Evolutionary conservation across 2,113 vertebrate genomes (phyloP), one percentile per base, ranked within the genome.

Genomic region (Acrocephalus arundinaceus): DNA sequence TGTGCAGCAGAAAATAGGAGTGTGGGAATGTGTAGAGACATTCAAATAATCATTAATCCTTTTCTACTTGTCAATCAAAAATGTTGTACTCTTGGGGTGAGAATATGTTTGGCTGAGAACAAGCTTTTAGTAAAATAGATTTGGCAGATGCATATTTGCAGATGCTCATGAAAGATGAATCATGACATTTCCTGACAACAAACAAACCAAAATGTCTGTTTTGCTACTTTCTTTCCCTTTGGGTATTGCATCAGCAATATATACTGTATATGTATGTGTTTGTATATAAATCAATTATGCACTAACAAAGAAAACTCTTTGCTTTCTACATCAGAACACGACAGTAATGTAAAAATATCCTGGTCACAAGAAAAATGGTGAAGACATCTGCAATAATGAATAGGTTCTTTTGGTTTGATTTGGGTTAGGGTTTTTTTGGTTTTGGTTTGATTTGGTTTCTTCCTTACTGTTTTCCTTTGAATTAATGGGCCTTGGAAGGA

Each of bases 161-260:
- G 96, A 96, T 97, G 92, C 93, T 97, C 94, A 90, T 93, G 96
- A 88, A 96, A 95, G 93, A 96, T 95, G 96, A 97, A 94, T 96
- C 94, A 89, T 92, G 88, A 92, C 88, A 95, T 83, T 89, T 86
- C 88, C 85, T 96, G 90, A 96, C 93, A 97, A 97, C 95, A 96
- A 96, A 95, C 85, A 78, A 73, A 89, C 82, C 79, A 93, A 95
- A 96, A 93, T 90, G 65, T 89, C 85, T 96, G 59, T 55, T 93
- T 93, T 94, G 76, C 79, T 87, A 21, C 73, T 87, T 58, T 84
- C 48, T 71, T 86, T 94, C 27, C 67, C 55, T 71, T 75, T 61
- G 75, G 72, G 23, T 83, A 80, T 68, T 81, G 48, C 79, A 80
- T 92, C 85, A 93, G 82, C 52, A 84, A 48, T 37, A 86, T 48